Evolutionary conservation across 2,113 vertebrate genomes (phyloP).

Genomic region (Malurus cyaneus): DNA sequence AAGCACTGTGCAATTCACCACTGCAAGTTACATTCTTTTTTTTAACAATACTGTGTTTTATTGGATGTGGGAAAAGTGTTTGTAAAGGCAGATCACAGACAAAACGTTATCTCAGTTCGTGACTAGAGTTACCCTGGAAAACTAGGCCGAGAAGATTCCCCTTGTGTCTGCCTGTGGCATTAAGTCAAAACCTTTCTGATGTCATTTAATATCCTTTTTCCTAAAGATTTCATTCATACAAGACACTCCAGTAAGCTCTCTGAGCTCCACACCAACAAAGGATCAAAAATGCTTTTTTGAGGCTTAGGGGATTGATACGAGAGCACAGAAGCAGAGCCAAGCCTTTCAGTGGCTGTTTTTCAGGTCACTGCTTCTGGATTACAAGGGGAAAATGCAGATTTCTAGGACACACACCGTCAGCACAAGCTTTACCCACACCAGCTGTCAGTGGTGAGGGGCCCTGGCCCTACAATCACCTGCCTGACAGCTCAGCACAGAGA

Average conservation of each 20-base stretch:
- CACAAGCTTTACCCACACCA: accelerated
- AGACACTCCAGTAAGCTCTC: neutral
- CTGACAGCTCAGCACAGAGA: neutral
- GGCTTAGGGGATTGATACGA: accelerated
- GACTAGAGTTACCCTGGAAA: neutral
- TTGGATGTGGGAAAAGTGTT: neutral
- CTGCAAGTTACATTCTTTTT: neutral
- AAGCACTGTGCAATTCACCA: neutral
- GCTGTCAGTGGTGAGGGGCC: neutral
- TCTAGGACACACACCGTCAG: neutral
- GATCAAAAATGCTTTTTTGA: neutral
- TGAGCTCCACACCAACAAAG: neutral
- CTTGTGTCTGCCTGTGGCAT: neutral
- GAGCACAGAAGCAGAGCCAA: neutral
- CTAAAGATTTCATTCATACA: neutral
- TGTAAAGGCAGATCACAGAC: neutral
- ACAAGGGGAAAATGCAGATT: neutral
- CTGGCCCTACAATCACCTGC: neutral
- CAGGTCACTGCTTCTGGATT: neutral
- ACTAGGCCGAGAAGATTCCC: accelerated
- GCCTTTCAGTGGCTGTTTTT: neutral
- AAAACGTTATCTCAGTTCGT: neutral
- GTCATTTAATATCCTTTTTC: neutral
- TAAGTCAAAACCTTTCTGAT: neutral
- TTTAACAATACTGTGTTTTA: neutral